Base-by-base conservation (phyloP, 1,140 invertebrate genomes). In the Forficula auricularia region DNA sequence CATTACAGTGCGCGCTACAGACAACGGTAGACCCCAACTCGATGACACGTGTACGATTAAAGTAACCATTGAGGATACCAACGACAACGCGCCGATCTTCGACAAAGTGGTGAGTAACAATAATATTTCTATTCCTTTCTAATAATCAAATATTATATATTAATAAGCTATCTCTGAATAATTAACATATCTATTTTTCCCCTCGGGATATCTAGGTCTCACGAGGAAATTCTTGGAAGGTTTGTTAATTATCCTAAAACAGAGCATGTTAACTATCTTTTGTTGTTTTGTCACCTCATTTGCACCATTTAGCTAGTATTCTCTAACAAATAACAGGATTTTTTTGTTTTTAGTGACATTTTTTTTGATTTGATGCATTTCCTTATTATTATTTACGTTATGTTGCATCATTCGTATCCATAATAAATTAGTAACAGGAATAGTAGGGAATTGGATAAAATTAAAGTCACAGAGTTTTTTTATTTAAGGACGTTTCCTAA, bases 11-110 rank as follows among this genome's bases (percentile, higher is more conserved):
- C 71, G 82, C 54, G 86, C 83, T 0, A 82, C 77, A 42, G 86
- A 90, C 60, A 84, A 88, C 63, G 86, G 87, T 3, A 68, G 71
- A 49, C 84, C 84, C 0, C 72, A 77, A 19, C 62, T 90, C 20
- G 83, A 86, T 50, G 83, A 86, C 52, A 76, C 85, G 19, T 91
- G 87, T 57, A 85, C 81, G 3, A 79, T 90, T 52, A 86, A 82
- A 67, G 78, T 91, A 19, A 77, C 75, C 38, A 82, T 89, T 47
- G 71, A 73, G 54, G 87, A 91, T 62, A 75, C 85, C 50, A 91
- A 91, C 62, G 87, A 91, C 57, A 90, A 89, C 53, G 59, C 66
- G 2, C 85, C 86, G 1, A 73, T 82, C 38, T 87, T 89, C 61
- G 85, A 90, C 55, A 83, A 83, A 79, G 74, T 68, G 46, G 72